phyloP scores from a whole-genome alignment of 2,113 vertebrate genomes.

The Oreochromis tanganicae region DNA sequence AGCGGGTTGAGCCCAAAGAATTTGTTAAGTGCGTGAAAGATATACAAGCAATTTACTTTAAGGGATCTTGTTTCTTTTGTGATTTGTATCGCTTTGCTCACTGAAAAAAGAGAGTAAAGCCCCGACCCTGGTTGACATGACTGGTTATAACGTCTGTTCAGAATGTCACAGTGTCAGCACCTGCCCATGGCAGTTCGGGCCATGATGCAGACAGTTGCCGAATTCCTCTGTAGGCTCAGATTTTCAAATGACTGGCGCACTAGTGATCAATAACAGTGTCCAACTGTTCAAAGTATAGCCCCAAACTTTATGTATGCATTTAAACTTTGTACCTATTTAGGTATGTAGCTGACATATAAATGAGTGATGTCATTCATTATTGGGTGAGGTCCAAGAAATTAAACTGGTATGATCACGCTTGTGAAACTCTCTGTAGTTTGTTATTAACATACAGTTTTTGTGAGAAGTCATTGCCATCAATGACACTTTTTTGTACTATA shows the following conservation, averaged over 20 bases:
- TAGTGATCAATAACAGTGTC: background rate
- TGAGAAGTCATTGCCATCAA: background rate
- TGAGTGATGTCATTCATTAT: background rate
- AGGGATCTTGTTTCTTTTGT: constrained; percentile 5
- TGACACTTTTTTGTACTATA: background rate
- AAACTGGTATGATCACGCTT: background rate
- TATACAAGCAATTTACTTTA: constrained; percentile 17
- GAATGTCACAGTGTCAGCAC: background rate
- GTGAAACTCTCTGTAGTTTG: background rate
- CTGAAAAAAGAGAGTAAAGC: background rate
- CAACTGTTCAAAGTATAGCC: background rate
- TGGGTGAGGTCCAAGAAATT: background rate
- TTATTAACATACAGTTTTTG: background rate
- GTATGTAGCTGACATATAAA: background rate
- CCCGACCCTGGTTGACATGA: background rate
- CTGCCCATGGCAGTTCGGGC: background rate
- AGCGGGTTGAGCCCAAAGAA: constrained; percentile 9
- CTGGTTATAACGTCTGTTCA: background rate
- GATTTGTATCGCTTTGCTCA: constrained; percentile 6
- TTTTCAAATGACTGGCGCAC: background rate
- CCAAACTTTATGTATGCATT: background rate
- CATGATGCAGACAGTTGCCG: background rate
- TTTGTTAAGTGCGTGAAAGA: constrained; percentile 25
- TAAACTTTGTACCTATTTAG: background rate
- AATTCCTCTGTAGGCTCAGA: background rate